Percentiles rank a stretch among this genome's conserved stretches.
Conservation (phyloP, 30 jellyfish, hydroid and myxozoan species). For the Aurelia aurita complex sp. Pacific region DNA sequence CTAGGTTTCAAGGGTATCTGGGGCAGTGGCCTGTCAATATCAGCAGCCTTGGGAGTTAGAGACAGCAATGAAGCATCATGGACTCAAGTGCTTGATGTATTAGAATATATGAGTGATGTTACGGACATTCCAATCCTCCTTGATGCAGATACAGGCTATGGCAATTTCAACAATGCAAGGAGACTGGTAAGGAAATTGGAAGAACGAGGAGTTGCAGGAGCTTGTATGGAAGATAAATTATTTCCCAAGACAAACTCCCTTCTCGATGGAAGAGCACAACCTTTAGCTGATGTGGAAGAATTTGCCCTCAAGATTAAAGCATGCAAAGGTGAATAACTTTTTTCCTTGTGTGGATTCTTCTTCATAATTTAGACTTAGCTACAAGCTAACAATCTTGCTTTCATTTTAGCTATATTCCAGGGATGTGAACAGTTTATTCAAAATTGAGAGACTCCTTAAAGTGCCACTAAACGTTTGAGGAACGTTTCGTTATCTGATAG, state of each 20-base stretch:
- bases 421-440: too few relatives aligned
- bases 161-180: constrained; percentile 93
- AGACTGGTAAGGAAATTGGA: constrained; percentile 85
- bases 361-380: too few relatives aligned
- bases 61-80: constrained; percentile 97
- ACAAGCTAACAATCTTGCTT: too few relatives aligned
- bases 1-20: constrained; percentile 93
- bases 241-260: constrained; percentile 93
- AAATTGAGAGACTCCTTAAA: too few relatives aligned
- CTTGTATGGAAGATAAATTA: constrained; percentile 91
- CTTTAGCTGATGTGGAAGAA: constrained; percentile 95
- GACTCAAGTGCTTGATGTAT: constrained; percentile 92
- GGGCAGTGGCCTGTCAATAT: constrained; percentile 97
- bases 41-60: constrained; percentile 92
- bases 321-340: constrained; percentile 73
- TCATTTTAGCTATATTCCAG: too few relatives aligned
- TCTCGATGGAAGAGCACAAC: constrained; percentile 95
- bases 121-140: constrained; percentile 82
- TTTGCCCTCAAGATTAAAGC: constrained; percentile 93
- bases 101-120: constrained; percentile 93
- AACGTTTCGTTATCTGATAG: too few relatives aligned
- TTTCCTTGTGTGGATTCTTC: too few relatives aligned
- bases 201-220: constrained; percentile 96
- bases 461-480: too few relatives aligned
- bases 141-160: constrained; percentile 98